Evolutionary conservation across 2,888 invertebrate genomes (phyloP).

Genomic region (Tyria jacobaeae): DNA sequence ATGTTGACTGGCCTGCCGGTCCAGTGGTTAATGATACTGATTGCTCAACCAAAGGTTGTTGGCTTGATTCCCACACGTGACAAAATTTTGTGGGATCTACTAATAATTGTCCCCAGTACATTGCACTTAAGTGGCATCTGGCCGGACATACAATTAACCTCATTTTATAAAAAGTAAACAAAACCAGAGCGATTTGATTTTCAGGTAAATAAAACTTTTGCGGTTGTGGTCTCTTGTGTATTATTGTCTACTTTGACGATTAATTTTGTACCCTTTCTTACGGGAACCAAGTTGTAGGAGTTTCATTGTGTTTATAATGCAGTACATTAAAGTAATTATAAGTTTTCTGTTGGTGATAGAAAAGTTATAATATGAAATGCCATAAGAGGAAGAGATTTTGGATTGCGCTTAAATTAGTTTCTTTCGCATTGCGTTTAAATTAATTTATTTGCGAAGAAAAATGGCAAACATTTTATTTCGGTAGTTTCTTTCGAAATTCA

Average conservation of each 20-base stretch:
- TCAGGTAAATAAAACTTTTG: constrained; percentile 26
- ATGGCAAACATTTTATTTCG: too few relatives aligned
- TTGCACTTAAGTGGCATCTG: too few relatives aligned
- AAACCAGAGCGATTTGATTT: constrained; percentile 20
- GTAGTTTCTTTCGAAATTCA: too few relatives aligned
- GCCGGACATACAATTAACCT: too few relatives aligned
- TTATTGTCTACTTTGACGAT: constrained; percentile 11
- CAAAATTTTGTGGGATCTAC: too few relatives aligned
- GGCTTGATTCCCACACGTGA: too few relatives aligned
- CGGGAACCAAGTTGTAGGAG: constrained; percentile 3
- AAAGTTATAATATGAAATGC: neutral
- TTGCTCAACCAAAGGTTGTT: too few relatives aligned
- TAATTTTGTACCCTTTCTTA: constrained; percentile 23
- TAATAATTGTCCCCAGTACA: too few relatives aligned
- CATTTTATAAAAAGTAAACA: too few relatives aligned
- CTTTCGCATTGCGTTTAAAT: neutral
- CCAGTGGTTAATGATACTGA: too few relatives aligned
- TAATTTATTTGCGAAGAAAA: neutral
- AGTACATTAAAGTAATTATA: constrained; percentile 21
- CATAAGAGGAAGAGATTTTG: neutral
- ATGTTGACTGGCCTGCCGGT: too few relatives aligned
- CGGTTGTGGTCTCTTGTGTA: constrained; percentile 9
- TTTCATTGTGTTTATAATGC: constrained; percentile 15
- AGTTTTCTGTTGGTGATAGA: constrained; percentile 5
- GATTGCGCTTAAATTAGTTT: neutral